Base-by-base conservation (phyloP, 1,140 invertebrate genomes). In the Papilio machaon region DNA sequence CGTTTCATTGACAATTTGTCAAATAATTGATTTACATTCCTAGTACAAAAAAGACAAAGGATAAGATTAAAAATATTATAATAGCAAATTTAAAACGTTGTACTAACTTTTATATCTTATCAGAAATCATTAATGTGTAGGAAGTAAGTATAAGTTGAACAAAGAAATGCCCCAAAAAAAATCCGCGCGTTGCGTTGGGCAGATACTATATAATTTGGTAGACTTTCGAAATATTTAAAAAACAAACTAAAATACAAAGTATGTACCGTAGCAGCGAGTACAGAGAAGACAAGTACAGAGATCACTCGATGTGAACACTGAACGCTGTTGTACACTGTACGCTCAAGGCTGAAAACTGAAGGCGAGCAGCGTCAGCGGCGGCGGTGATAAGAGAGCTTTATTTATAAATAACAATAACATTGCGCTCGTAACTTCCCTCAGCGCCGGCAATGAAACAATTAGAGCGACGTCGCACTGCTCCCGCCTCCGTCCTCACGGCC, bases 381-480 rank as follows among this genome's bases (percentile, higher is more conserved):
- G 52, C 35, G 17, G 64, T 49, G 80, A 81, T 83, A 83, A 83
- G 79, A 52, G 49, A 77, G 64, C 78, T 52, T 70, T 80, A 80
- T 80, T 80, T 80, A 70, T 52, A 49, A 70, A 80, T 80, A 80
- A 70, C 38, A 80, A 70, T 52, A 70, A 80, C 23, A 54, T 35
- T 17, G 75, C 75, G 47, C 74, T 77, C 75, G 75, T 77, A 77
- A 77, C 49, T 77, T 77, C 75, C 81, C 81, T 85, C 81, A 85
- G 80, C 80, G 82, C 78, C 79, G 82, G 85, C 85, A 86, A 90
- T 89, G 87, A 89, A 89, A 90, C 86, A 90, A 89, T 90, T 89
- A 88, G 84, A 84, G 83, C 80, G 80, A 81, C 80, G 82, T 73
- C 82, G 78, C 76, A 79, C 80, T 46, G 80, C 73, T 81, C 81